Conservation (phyloP, 2,113 vertebrate genomes). For the Pontoporia blainvillei region DNA sequence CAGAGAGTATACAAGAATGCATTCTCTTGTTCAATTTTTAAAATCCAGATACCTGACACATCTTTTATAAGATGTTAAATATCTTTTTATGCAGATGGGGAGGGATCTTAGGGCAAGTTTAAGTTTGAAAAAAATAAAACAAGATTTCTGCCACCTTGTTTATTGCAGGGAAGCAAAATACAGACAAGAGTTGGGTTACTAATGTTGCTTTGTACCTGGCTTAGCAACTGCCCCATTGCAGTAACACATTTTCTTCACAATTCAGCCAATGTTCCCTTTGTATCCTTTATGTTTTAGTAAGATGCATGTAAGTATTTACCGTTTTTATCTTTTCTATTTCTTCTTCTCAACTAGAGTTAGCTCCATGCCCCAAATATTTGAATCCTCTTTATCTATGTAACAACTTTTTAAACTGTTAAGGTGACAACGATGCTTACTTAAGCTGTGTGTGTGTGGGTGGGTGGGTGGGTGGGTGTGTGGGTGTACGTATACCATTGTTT, state of each 20-base stretch:
- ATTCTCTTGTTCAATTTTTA: conserved; percentile 14
- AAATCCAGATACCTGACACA: not conserved
- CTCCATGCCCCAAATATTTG: not conserved
- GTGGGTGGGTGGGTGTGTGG: not conserved
- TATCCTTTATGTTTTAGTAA: conserved; percentile 88
- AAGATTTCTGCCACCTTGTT: conserved; percentile 56
- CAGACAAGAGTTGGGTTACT: conserved; percentile 96
- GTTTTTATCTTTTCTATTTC: not conserved
- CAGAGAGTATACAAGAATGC: not conserved
- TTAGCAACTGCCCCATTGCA: conserved; percentile 96
- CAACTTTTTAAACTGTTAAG: not conserved
- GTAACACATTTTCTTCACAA: conserved; percentile 99
- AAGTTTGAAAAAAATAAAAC: conserved; percentile 22
- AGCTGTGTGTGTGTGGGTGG: not conserved
- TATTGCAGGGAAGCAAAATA: conserved; percentile 95
- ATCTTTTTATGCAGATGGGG: not conserved
- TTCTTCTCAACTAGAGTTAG: not conserved
- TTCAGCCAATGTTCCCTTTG: conserved; percentile 95
- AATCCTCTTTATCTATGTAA: not conserved
- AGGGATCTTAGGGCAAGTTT: not conserved
- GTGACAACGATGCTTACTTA: not conserved
- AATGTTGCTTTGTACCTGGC: conserved; percentile 98
- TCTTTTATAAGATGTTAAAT: conserved; percentile 8
- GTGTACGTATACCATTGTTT: not conserved
- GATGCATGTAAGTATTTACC: not conserved